Evolutionary conservation across 2,888 invertebrate species (phyloP).

Genomic region (Leucophenga montana): DNA sequence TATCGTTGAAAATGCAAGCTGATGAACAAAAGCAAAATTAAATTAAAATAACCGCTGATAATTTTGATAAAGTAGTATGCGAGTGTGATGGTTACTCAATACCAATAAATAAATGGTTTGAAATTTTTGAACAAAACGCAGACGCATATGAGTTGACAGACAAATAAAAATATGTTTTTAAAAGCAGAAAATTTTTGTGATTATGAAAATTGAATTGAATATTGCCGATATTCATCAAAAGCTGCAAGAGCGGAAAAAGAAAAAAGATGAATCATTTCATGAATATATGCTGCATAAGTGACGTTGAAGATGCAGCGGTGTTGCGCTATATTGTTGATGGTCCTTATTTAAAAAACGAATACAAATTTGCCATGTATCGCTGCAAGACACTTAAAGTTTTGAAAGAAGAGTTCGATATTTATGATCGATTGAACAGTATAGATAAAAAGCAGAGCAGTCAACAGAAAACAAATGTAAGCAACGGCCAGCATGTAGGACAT

Average conservation of each 20-base stretch:
- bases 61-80: background rate
- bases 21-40: too few relatives aligned
- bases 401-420: background rate
- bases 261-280: conserved; percentile 29
- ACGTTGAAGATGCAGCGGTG: conserved; percentile 27
- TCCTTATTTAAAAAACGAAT: background rate
- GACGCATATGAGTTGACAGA: background rate
- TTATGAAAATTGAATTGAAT: background rate
- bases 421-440: conserved; percentile 5
- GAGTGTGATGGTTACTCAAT: background rate
- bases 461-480: background rate
- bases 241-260: conserved; percentile 27
- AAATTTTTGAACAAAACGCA: background rate
- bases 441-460: background rate
- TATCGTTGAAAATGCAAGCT: too few relatives aligned
- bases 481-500: background rate
- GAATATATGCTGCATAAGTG: conserved; percentile 36
- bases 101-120: background rate
- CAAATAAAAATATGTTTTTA: background rate
- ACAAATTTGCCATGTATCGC: background rate
- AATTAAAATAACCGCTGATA: too few relatives aligned
- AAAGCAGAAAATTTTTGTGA: background rate
- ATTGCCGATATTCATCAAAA: conserved; percentile 32
- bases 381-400: conserved; percentile 2
- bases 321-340: conserved; percentile 30